Evolutionary conservation across 1,140 invertebrate species (phyloP), one percentile per base, ranked within the genome.

Genomic region (Aleiodes sp.): DNA sequence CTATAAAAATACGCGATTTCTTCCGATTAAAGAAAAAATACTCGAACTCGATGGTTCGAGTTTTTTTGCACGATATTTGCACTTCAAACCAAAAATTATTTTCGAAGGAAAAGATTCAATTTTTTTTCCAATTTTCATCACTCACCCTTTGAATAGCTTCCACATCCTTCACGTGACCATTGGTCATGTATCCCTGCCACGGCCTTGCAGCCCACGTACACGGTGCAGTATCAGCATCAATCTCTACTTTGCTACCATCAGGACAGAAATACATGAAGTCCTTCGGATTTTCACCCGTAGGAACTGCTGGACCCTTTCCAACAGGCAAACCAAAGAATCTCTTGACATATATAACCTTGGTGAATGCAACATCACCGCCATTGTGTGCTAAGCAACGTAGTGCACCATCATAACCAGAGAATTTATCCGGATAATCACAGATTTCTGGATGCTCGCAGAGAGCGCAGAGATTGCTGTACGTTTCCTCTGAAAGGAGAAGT

Each of bases 391-490:
- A 78, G 83, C 95, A 97, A 12, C 91, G 85, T 16, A 96, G 87
- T 3, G 94, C 93, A 0, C 95, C 95, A 52, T 94, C 91, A 78
- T 95, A 95, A 1, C 94, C 94, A 37, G 92, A 93, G 79, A 88
- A 95, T 39, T 88, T 89, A 77, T 97, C 95, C 4, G 92, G 92
- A 69, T 94, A 94, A 78, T 95, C 92, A 78, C 93, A 96, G 62
- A 88, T 82, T 0, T 88, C 84, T 0, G 93, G 92, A 69, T 93
- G 88, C 72, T 92, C 90, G 78, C 93, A 95, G 0, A 93, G 83
- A 2, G 88, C 87, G 76, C 94, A 95, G 71, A 95, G 80, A 39
- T 92, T 92, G 9, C 87, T 86, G 78, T 94, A 94, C 65, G 89
- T 89, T 35, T 87, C 84, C 83, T 94, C 92, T 92, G 79, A 62